Evolutionary conservation across 2,888 invertebrate genomes (phyloP).

Genomic region (Incurvaria masculella): DNA sequence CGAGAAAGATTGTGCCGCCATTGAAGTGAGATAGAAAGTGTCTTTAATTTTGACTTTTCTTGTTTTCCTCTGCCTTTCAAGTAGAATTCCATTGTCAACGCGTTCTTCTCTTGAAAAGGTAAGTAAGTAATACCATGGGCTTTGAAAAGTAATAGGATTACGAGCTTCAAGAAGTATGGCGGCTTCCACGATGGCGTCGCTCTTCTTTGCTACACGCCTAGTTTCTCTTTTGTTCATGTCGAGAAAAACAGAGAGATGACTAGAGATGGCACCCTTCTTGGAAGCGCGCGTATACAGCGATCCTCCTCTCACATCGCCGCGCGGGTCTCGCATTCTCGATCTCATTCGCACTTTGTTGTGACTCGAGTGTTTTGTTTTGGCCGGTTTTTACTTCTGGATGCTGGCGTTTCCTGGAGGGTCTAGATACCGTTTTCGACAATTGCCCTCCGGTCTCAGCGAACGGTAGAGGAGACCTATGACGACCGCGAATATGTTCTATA

Average conservation of each 20-base stretch:
- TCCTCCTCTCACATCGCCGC: neutral
- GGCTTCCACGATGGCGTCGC: conserved; percentile 1
- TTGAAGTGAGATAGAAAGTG: conserved; percentile 53
- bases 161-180: neutral
- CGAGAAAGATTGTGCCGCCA: conserved; percentile 37
- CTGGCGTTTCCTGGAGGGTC: too few species aligned
- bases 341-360: neutral
- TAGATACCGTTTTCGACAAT: too few species aligned
- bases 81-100: neutral
- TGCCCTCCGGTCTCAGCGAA: too few species aligned
- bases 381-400: neutral
- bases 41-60: conserved; percentile 1
- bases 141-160: conserved; percentile 4
- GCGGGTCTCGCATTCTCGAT: neutral
- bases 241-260: neutral
- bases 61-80: neutral
- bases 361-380: neutral
- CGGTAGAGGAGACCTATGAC: too few species aligned
- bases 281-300: neutral
- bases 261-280: neutral
- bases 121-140: neutral
- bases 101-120: neutral
- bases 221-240: neutral
- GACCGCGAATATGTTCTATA: too few species aligned
- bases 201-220: neutral